A percentile compares a stretch with the other conserved stretches of the same genome.
These are phyloP conservation scores for Sebastes nivosus DNA, from an alignment of 2,797 vertebrate species.

Conservation along the genomic window DNA sequence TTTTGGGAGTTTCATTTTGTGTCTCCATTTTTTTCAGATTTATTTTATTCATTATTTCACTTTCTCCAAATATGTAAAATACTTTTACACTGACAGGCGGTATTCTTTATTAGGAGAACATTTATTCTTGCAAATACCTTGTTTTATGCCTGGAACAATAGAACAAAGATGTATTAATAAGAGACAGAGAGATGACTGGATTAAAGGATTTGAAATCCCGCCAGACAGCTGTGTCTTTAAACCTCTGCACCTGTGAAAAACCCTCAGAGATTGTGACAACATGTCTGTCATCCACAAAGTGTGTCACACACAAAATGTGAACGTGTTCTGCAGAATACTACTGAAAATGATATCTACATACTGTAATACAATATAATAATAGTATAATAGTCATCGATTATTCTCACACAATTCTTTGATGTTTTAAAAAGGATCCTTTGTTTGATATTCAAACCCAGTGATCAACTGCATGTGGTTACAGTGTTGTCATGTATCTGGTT, in stretches of 20 bases:
- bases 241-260: constrained; percentile 60
- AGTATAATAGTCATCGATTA: neutral
- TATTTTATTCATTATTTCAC: neutral
- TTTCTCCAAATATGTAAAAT: neutral
- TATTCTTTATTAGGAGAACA: neutral
- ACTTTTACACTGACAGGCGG: neutral
- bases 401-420: neutral
- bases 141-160: neutral
- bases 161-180: constrained; percentile 57
- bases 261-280: constrained; percentile 16
- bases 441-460: neutral
- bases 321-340: neutral
- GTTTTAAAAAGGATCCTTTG: neutral
- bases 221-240: constrained; percentile 28
- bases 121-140: neutral
- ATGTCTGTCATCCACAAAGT: constrained; percentile 20
- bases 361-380: neutral
- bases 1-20: neutral
- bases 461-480: neutral
- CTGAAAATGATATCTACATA: neutral
- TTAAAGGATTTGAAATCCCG: constrained; percentile 72
- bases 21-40: neutral
- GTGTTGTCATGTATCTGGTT: neutral
- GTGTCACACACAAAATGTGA: constrained; percentile 28
- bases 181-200: constrained; percentile 61